phyloP scores from a whole-genome alignment of 2,888 invertebrate genomes.

The Scrobipalpa costella region DNA sequence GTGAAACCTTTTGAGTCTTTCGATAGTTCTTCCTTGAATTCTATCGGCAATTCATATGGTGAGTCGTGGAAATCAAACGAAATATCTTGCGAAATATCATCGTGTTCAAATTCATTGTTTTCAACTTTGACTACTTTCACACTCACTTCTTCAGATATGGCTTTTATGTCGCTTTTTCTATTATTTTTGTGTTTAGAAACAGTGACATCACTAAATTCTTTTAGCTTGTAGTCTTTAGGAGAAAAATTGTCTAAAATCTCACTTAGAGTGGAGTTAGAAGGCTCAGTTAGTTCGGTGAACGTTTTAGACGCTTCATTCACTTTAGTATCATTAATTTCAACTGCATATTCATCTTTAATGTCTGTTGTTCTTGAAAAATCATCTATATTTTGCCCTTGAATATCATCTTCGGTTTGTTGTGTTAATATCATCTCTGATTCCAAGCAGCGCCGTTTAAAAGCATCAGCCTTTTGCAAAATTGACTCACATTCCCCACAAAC shows the following conservation, averaged over 20 bases:
- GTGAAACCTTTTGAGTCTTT: conserved; percentile 29
- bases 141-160: conserved; percentile 23
- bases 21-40: conserved; percentile 27
- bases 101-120: conserved; percentile 29
- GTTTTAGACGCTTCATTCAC: not conserved
- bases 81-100: too few species aligned
- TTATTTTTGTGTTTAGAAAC: conserved; percentile 15
- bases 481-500: conserved; percentile 62
- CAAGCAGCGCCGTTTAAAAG: conserved; percentile 62
- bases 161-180: not conserved
- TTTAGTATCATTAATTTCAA: conserved; percentile 5
- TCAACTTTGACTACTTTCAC: conserved; percentile 29
- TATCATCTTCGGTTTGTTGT: conserved; percentile 40
- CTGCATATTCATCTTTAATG: conserved; percentile 35
- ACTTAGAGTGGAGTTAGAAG: conserved; percentile 1
- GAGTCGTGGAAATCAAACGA: conserved; percentile 38
- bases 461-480: conserved; percentile 55
- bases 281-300: not conserved
- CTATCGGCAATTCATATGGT: conserved; percentile 28
- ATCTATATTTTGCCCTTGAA: not conserved
- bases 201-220: conserved; percentile 7
- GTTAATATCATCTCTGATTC: conserved; percentile 57
- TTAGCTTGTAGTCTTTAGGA: not conserved
- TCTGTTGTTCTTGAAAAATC: conserved; percentile 26
- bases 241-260: not conserved